Percentiles rank a stretch among this genome's conserved stretches.
These are phyloP conservation scores for Psammodynastes pulverulentus DNA, from an alignment of 2,113 vertebrate genomes.

Conservation along the genomic window DNA sequence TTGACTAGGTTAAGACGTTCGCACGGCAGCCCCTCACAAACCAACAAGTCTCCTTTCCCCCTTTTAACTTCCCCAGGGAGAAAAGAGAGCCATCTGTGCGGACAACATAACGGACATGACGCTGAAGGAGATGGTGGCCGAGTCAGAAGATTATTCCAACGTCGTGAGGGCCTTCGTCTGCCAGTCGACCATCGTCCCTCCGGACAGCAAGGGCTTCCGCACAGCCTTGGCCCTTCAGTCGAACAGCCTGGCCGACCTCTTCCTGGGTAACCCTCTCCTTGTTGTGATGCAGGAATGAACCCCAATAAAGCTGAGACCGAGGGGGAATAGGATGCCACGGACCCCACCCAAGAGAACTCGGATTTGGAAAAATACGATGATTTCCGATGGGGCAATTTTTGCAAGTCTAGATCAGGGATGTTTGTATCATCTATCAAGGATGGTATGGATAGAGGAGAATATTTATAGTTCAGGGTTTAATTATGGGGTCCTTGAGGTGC, in stretches of 20 bases:
- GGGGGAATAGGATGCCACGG: background rate
- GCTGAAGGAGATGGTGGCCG: slow-evolving; percentile 76
- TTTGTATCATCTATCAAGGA: background rate
- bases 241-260: slow-evolving; percentile 89
- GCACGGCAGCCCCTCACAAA: background rate
- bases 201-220: slow-evolving; percentile 89
- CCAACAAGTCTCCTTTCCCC: background rate
- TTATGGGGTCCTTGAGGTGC: no score
- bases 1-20: background rate
- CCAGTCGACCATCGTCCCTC: slow-evolving; percentile 94
- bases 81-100: slow-evolving; percentile 82
- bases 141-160: slow-evolving; percentile 79
- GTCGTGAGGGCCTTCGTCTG: slow-evolving; percentile 88
- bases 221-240: slow-evolving; percentile 92
- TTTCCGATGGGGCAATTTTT: background rate
- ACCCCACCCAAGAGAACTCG: background rate
- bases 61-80: slow-evolving; percentile 69
- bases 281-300: background rate
- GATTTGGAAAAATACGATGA: background rate
- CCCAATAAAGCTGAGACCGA: background rate
- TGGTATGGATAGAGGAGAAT: background rate
- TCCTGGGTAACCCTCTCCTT: slow-evolving; percentile 77
- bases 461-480: background rate
- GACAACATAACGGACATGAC: slow-evolving; percentile 94
- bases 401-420: no score